Base-by-base conservation (phyloP, 2,113 vertebrate genomes). In the Petrocephalus microphthalmus region DNA sequence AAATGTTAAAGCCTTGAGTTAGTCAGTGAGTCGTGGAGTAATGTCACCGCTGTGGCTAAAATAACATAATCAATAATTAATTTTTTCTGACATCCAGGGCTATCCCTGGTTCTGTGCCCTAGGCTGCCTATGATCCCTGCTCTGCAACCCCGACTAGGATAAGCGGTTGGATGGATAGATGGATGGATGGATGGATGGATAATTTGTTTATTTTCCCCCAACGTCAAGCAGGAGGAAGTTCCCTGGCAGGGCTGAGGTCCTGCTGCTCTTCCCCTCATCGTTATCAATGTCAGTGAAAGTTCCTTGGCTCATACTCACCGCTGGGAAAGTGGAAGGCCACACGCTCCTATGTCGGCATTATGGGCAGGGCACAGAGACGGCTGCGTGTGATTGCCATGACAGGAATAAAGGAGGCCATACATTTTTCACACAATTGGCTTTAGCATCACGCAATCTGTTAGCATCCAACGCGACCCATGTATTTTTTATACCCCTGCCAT, bases 401-500 rank as follows among this genome's bases (percentile, higher is more conserved):
- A 60, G 71, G 83, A 29, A 51, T 60, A 87, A 64, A 52, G 29
- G 53, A 52, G 25, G 33, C 47, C 64, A 87, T 88, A 56, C 84
- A 89, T 84, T 78, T 88, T 89, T 87, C 57, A 88, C 67, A 87
- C 52, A 89, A 83, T 88, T 88, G 56, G 87, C 89, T 89, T 71
- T 67, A 84, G 86, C 56, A 78, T 89, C 85, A 82, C 33, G 54
- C 87, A 91, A 88, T 87, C 90, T 91, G 88, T 88, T 81, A 88
- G 89, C 87, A 81, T 87, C 84, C 88, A 84, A 67, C 84, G 19
- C 11, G 20, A 29, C 81, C 82, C 90, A 89, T 91, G 33, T 51
- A 91, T 88, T 85, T 89, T 91, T 91, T 67, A 91, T 89, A 15
- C n/a, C 42, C 52, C 7, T 51, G 81, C 56, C 89, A 89, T 90